Conservation (phyloP, 2,113 vertebrate species). For the Corythoichthys haematopterus region DNA sequence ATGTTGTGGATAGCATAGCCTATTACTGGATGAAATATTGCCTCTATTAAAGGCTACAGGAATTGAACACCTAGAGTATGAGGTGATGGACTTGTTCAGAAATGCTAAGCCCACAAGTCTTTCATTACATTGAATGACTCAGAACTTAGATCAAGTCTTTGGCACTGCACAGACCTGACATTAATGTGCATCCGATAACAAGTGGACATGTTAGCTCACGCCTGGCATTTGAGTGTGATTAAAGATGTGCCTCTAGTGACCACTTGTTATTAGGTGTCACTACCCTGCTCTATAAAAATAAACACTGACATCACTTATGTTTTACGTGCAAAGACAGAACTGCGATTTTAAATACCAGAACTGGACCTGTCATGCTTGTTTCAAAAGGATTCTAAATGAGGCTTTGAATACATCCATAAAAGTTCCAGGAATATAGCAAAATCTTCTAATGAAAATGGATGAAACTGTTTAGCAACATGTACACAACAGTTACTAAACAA, state of each 20-base stretch:
- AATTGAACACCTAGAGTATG: conserved; percentile 1
- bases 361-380: background rate
- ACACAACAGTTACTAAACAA: background rate
- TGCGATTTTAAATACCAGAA: background rate
- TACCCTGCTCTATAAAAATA: background rate
- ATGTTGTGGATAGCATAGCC: background rate
- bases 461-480: background rate
- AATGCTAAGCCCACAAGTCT: background rate
- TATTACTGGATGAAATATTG: background rate
- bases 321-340: background rate
- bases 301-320: background rate
- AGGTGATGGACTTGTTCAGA: conserved; percentile 2
- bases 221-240: background rate
- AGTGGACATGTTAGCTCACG: conserved; percentile 4
- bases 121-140: conserved; percentile 17
- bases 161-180: conserved; percentile 4
- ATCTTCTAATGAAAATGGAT: background rate
- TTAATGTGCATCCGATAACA: conserved; percentile 8
- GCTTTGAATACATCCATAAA: background rate
- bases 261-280: conserved; percentile 4
- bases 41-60: background rate
- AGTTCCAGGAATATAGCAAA: background rate
- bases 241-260: background rate
- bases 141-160: background rate
- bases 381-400: background rate